Evolutionary conservation across 2,888 invertebrate species (phyloP), one percentile per base, ranked within the genome.

Genomic region (Tachina lurida): DNA sequence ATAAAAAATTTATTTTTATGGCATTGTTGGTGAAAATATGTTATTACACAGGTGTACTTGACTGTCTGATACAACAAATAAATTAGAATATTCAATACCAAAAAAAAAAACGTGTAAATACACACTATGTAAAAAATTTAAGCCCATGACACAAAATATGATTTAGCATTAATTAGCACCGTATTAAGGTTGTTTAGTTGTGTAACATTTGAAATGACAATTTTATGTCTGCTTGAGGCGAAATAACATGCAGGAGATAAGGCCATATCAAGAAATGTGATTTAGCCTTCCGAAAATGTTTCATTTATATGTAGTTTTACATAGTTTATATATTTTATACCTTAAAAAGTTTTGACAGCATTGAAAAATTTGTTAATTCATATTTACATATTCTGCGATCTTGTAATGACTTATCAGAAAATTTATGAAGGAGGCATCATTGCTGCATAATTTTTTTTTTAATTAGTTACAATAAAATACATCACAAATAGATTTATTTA

Each of bases 1-100:
- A 31, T 31, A 31, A 62, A 60, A 12, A 54, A 90, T 90, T 90
- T 89, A 87, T 89, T 90, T 91, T 90, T 91, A 91, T 91, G 90
- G 91, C 90, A 90, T 90, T 90, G 90, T 89, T 88, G 89, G 88
- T 88, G 84, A 82, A 80, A 79, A 78, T 62, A 47, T 41, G 76
- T 71, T 71, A 71, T 75, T 76, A 62, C 68, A 76, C 79, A 86
- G 86, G 86, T 87, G 79, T 22, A 70, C 75, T 84, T 83, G 75
- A 79, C 31, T 39, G 31, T 2, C 31, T 47, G 22, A 58, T 58
- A 19, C 22, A 49, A 58, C 10, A 19, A 52, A 19, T 15, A 10
- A 43, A 45, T 52, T 7, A 7, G 7, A n/a, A n/a, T 47, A 62
- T 63, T 65, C 19, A 56, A 76, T 65, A 52, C 7, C 15, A 39